phyloP scores from a whole-genome alignment of 2,113 vertebrate genomes.

The Macrotis lagotis region DNA sequence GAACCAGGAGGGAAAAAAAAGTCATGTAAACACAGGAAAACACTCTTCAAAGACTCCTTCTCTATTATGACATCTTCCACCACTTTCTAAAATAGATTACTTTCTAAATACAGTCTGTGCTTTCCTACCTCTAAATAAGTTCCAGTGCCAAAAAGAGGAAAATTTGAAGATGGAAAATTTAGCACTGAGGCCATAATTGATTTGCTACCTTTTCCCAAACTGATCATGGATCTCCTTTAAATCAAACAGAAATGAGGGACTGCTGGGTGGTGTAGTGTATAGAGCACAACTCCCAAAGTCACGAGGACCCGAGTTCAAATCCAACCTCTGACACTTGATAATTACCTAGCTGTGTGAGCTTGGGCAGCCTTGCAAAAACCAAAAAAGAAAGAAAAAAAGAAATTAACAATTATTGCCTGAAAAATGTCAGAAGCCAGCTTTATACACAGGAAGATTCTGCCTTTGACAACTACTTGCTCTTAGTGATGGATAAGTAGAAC shows the following conservation, averaged over 20 bases:
- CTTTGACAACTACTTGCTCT: too few species aligned
- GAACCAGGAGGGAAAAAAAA: background rate
- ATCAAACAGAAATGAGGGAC: too few species aligned
- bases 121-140: too few species aligned
- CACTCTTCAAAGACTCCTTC: too few species aligned
- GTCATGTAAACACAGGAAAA: background rate
- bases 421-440: background rate
- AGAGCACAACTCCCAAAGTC: too few species aligned
- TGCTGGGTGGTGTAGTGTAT: too few species aligned
- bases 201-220: background rate
- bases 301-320: too few species aligned
- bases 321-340: too few species aligned
- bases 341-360: too few species aligned
- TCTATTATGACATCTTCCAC: background rate
- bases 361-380: too few species aligned
- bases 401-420: background rate
- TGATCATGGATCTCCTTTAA: background rate
- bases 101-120: background rate
- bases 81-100: background rate
- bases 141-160: background rate
- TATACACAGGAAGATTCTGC: background rate
- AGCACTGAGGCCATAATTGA: background rate
- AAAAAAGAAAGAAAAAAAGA: too few species aligned
- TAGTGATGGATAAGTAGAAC: background rate
- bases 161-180: background rate